Conservation (phyloP, 2,888 invertebrate species). For the Synanthedon andrenaeformis region DNA sequence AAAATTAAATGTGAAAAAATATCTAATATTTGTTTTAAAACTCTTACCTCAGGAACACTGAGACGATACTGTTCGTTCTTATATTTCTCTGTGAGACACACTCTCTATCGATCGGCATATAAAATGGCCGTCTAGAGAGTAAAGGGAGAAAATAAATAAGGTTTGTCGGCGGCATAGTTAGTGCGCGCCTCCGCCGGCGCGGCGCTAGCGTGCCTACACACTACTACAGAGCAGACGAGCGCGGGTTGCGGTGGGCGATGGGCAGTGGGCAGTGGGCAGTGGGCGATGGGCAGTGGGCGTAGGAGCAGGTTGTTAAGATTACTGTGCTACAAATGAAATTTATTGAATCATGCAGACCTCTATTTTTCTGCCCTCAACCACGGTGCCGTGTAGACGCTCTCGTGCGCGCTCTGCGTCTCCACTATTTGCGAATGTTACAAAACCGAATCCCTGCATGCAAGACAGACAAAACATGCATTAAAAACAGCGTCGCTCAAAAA, state of each 20-base stretch:
- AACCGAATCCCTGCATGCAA: conserved; percentile 99
- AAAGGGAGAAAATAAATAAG: conserved; percentile 73
- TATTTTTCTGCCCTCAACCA: conserved; percentile 99
- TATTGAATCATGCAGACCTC: conserved; percentile 97
- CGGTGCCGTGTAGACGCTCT: conserved; percentile 99
- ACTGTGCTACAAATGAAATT: conserved; percentile 72
- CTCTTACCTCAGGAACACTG: conserved; percentile 65
- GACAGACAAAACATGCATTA: conserved; percentile 96
- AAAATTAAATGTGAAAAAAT: conserved; percentile 5
- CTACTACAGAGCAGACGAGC: conserved; percentile 70
- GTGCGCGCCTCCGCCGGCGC: conserved; percentile 16
- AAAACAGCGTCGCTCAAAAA: conserved; percentile 84
- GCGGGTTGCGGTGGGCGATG: conserved; percentile 61
- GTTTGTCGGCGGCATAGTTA: conserved; percentile 50
- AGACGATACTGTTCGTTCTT: conserved; percentile 68
- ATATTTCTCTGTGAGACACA: conserved; percentile 69
- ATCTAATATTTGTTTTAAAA: conserved; percentile 49
- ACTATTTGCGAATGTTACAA: conserved; percentile 99
- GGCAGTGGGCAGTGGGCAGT: conserved; percentile 62
- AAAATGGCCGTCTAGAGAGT: conserved; percentile 78
- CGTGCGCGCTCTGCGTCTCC: conserved; percentile 99
- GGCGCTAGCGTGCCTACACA: conserved; percentile 58
- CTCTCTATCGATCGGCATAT: conserved; percentile 71
- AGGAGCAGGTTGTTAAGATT: conserved; percentile 76
- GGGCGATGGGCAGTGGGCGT: conserved; percentile 53